Evolutionary conservation across 35 echinoderm and acorn worm species (phyloP).

Genomic region (Holothuria glaberrima): DNA sequence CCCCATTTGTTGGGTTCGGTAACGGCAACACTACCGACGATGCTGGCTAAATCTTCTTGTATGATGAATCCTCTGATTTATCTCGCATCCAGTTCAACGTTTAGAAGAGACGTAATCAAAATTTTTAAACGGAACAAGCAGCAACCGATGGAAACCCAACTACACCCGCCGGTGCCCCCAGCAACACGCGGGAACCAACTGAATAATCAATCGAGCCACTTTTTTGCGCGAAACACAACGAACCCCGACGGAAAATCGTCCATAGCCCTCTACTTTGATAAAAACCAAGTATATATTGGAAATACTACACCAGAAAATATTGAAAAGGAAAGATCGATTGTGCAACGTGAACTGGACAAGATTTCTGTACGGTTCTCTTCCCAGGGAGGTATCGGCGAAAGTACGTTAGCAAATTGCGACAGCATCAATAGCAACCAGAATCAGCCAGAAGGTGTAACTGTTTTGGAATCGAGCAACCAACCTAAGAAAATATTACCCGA

Average conservation of each 20-base stretch:
- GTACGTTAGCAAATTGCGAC: background rate
- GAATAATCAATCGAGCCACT: background rate
- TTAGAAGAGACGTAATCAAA: conserved; percentile 62
- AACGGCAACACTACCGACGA: conserved; percentile 59
- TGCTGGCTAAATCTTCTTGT: conserved; percentile 84
- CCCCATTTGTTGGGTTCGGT: background rate
- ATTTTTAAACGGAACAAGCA: conserved; percentile 2
- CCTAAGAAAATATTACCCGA: background rate
- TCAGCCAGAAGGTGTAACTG: background rate
- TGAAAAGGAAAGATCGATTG: conserved; percentile 55
- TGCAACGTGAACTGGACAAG: conserved; percentile 57
- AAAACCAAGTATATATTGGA: conserved; percentile 75
- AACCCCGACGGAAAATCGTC: conserved; percentile 29
- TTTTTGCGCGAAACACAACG: conserved; percentile 42
- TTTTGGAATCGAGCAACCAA: background rate
- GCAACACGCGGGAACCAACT: background rate
- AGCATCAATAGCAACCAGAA: background rate
- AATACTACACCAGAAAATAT: conserved; percentile 62
- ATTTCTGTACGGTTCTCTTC: conserved; percentile 62
- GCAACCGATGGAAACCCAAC: background rate
- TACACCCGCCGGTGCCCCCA: background rate
- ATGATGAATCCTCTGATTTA: conserved; percentile 81
- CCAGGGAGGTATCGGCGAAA: background rate
- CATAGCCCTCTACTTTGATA: conserved; percentile 65
- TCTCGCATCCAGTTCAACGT: conserved; percentile 62